Evolutionary conservation across 1,140 invertebrate species (phyloP), one percentile per base, ranked within the genome.

Genomic region (Bathynomus jamesi): DNA sequence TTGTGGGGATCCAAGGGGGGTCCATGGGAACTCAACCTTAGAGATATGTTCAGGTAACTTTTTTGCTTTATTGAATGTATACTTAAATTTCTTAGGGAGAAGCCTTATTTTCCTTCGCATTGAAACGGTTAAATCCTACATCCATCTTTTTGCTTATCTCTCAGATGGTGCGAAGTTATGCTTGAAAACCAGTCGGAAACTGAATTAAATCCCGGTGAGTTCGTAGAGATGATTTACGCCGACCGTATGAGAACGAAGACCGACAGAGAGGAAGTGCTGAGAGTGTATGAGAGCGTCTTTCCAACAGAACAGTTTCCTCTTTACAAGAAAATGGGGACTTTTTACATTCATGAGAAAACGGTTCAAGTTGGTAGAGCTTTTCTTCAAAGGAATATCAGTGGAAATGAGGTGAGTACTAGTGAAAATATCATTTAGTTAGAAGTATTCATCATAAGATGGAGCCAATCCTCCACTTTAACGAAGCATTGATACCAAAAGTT

Each of bases 1-100:
- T 79, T 81, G 28, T 95, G 90, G 86, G 92, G 89, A 0, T 78
- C 79, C 25, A 78, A 83, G 80, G 94, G 95, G 5, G 87, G 89
- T 0, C 95, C 95, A 0, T 99, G 93, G 90, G 97, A 99, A 82
- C 94, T 98, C 82, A 99, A 99, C 85, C 83, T 99, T 31, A 85
- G 98, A 78, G 98, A 99, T 81, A 85, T 99, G 69, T 89, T 91
- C 46, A 87, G 96, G 77, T 99, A 95, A 95, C n/a, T n/a, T n/a
- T n/a, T n/a, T n/a, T n/a, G n/a, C n/a, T n/a, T n/a, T n/a, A n/a
- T n/a, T n/a, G n/a, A n/a, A 62, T 2, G 2, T 53, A 17, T 40
- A 40, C 21, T 53, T 53, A 53, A 53, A 53, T 53, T 53, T 40
- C 21, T 53, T 53, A 64, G n/a, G n/a, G n/a, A n/a, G n/a, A n/a